Percentiles rank a stretch among this genome's conserved stretches.
Evolutionary conservation across 2,888 invertebrate genomes (phyloP).

Genomic region (Liopterus haemorrhoidalis): DNA sequence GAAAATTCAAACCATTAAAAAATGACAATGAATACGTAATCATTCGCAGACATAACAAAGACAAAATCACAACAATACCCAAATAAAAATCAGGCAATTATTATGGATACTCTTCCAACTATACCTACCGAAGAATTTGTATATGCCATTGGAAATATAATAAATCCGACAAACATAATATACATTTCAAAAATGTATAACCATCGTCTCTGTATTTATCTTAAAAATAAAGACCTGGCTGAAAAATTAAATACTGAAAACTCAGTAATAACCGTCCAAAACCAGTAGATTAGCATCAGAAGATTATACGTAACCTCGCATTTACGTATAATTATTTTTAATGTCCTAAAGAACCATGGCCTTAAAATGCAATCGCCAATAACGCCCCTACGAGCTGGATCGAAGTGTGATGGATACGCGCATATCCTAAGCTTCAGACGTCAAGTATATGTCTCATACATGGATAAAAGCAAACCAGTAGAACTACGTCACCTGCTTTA

Average conservation of each 20-base stretch:
- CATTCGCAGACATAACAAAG: conserved; percentile 2
- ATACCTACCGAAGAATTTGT: conserved; percentile 16
- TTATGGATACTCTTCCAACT: conserved; percentile 18
- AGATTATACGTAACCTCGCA: conserved; percentile 1
- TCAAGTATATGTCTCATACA: conserved; percentile 10
- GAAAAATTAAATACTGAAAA: conserved; percentile 15
- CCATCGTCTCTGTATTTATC: conserved; percentile 23
- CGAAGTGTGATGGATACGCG: conserved; percentile 10
- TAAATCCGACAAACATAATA: conserved; percentile 16
- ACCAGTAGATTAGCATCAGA: neutral
- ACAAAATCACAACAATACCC: conserved; percentile 18
- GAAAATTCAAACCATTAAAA: too few species aligned
- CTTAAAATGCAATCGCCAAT: conserved; percentile 13
- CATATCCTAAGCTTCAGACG: conserved; percentile 24
- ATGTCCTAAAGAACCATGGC: conserved; percentile 5
- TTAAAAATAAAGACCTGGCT: conserved; percentile 14
- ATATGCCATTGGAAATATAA: conserved; percentile 14
- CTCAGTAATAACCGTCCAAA: conserved; percentile 10
- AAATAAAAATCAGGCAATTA: conserved; percentile 22
- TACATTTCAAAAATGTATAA: conserved; percentile 23
- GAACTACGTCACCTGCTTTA: conserved; percentile 13
- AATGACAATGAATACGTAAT: too few species aligned
- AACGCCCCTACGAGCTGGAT: conserved; percentile 12
- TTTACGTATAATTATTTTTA: conserved; percentile 8
- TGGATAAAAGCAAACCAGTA: conserved; percentile 22